Conservation (phyloP, 1,140 invertebrate genomes). For the Whitmania pigra region DNA sequence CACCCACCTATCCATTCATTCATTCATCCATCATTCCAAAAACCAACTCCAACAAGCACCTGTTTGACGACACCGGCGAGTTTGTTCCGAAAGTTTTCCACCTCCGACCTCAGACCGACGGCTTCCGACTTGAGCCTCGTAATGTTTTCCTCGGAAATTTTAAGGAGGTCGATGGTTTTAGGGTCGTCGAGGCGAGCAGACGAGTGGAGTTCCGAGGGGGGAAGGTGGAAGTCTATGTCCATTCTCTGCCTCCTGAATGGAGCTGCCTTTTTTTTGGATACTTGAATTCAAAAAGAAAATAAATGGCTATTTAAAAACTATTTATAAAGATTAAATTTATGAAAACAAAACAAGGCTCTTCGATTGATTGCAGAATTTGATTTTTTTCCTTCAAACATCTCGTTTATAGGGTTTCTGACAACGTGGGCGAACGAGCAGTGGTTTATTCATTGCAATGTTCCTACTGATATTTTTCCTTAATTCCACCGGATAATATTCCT, state of each 20-base stretch:
- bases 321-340: too few relatives aligned
- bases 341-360: too few relatives aligned
- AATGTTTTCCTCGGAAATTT: conserved; percentile 39
- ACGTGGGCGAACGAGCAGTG: too few relatives aligned
- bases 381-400: too few relatives aligned
- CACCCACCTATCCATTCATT: too few relatives aligned
- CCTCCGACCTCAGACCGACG: conserved; percentile 35
- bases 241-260: conserved; percentile 41
- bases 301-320: too few relatives aligned
- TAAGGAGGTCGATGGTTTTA: conserved; percentile 40
- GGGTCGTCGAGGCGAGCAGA: conserved; percentile 32
- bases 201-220: conserved; percentile 26
- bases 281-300: too few relatives aligned
- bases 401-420: too few relatives aligned
- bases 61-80: conserved; percentile 18
- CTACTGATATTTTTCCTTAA: too few relatives aligned
- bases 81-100: conserved; percentile 38
- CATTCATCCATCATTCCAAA: neutral
- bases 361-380: too few relatives aligned
- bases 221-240: conserved; percentile 39
- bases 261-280: conserved; percentile 36
- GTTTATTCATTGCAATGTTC: too few relatives aligned
- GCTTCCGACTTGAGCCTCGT: conserved; percentile 34
- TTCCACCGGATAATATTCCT: too few relatives aligned
- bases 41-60: neutral